Evolutionary conservation across 2,888 invertebrate genomes (phyloP).

Genomic region (Drosophila incognita): DNA sequence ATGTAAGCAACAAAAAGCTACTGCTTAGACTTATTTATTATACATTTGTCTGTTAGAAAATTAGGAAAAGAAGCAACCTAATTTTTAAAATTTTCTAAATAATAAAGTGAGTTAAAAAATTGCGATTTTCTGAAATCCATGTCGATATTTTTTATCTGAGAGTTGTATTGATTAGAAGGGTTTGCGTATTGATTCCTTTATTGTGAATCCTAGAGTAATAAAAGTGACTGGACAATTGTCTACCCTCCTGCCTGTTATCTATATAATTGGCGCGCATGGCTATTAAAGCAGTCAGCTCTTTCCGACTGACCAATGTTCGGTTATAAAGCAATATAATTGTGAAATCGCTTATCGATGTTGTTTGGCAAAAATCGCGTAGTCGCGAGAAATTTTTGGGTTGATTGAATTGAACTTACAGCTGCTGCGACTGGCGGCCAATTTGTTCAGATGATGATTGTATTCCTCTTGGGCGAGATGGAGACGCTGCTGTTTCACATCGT

Average conservation of each 20-base stretch:
- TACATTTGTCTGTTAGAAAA: too few species aligned
- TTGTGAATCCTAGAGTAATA: not conserved
- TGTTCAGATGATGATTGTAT: conserved; percentile 95
- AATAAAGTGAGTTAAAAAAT: too few species aligned
- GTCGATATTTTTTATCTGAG: too few species aligned
- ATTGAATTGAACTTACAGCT: conserved; percentile 89
- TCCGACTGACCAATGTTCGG: conserved; percentile 6
- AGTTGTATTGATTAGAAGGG: too few species aligned
- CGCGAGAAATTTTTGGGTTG: not conserved
- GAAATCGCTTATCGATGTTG: conserved; percentile 34
- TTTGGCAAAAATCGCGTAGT: conserved; percentile 19
- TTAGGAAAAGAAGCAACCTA: too few species aligned
- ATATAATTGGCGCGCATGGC: not conserved
- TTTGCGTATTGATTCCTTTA: not conserved
- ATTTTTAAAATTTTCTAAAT: too few species aligned
- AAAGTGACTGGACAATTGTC: not conserved
- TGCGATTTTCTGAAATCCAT: too few species aligned
- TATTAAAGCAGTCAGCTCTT: not conserved
- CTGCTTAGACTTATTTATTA: too few species aligned
- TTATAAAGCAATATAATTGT: conserved; percentile 16
- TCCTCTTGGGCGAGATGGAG: conserved; percentile 97
- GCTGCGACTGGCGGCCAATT: conserved; percentile 94
- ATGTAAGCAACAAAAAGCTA: too few species aligned
- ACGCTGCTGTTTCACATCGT: conserved; percentile 97
- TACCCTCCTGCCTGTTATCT: not conserved